Conservation (phyloP, 2,888 invertebrate species). For the Cynaeus angustus region DNA sequence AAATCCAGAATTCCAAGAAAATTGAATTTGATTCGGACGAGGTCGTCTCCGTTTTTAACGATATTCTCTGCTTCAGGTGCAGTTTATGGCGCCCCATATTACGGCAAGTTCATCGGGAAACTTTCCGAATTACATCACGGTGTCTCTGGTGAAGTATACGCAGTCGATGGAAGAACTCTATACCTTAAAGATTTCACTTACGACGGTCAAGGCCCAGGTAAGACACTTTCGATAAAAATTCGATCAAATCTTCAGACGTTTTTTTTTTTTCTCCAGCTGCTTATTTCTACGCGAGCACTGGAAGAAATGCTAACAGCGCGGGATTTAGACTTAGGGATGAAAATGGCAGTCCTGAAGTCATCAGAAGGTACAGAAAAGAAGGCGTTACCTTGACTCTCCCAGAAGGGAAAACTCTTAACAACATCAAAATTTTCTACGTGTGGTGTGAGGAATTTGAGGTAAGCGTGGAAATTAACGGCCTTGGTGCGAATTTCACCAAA, state of each 20-base stretch:
- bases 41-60: constrained; percentile 8
- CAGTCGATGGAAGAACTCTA: constrained; percentile 90
- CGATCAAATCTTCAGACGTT: too few species aligned
- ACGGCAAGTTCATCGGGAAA: constrained; percentile 85
- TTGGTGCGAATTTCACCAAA: constrained; percentile 9
- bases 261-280: constrained; percentile 77
- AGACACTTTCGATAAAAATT: constrained; percentile 34
- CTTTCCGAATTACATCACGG: constrained; percentile 88
- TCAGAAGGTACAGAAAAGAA: constrained; percentile 87
- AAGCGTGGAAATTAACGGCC: constrained; percentile 68
- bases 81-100: constrained; percentile 75
- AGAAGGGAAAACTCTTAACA: constrained; percentile 87
- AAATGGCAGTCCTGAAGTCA: constrained; percentile 84
- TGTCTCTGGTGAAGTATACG: constrained; percentile 89
- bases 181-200: constrained; percentile 92
- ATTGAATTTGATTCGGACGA: constrained; percentile 8
- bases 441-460: constrained; percentile 95
- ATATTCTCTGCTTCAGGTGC: constrained; percentile 49
- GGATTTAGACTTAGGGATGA: constrained; percentile 89
- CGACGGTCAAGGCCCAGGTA: constrained; percentile 93
- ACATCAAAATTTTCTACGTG: constrained; percentile 90
- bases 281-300: constrained; percentile 90
- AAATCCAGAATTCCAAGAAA: background rate
- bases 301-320: constrained; percentile 78
- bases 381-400: constrained; percentile 89